Percentiles rank a stretch among this genome's conserved stretches.
These are phyloP conservation scores for Grallaria varia DNA, from an alignment of 2,113 vertebrate species.

Conservation along the genomic window DNA sequence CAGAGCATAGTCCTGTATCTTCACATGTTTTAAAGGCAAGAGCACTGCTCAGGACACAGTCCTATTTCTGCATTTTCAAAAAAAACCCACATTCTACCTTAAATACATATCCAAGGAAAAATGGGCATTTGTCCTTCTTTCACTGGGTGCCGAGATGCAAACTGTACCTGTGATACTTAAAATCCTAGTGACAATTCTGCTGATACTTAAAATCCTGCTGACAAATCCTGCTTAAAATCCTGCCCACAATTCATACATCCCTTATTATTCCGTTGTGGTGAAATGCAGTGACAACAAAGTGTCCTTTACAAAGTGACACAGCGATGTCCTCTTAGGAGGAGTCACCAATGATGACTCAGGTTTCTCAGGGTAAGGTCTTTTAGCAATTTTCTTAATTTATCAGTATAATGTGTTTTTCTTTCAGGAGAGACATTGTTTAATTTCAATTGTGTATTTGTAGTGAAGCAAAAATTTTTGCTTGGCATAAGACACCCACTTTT, in stretches of 20 bases:
- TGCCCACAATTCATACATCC: not conserved
- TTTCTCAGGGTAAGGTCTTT: not conserved
- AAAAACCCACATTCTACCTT: not conserved
- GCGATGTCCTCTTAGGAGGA: not conserved
- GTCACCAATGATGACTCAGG: not conserved
- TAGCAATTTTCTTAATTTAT: conserved; percentile 3
- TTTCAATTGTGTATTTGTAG: not conserved
- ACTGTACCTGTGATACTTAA: not conserved
- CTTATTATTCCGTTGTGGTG: not conserved
- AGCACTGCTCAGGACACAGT: not conserved
- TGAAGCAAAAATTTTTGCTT: too few relatives aligned
- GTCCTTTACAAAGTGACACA: not conserved
- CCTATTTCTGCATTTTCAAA: not conserved
- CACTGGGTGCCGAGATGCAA: not conserved
- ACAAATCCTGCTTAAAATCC: not conserved
- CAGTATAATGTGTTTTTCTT: not conserved
- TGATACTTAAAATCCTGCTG: not conserved
- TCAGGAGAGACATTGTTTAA: not conserved
- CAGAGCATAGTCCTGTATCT: not conserved
- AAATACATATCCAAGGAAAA: not conserved
- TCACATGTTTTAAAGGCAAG: not conserved
- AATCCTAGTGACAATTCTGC: not conserved
- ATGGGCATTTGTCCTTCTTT: not conserved
- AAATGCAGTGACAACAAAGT: not conserved
- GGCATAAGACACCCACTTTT: not conserved